Evolutionary conservation across 2,888 invertebrate genomes (phyloP), one percentile per base, ranked within the genome.

Genomic region (Incurvaria masculella): DNA sequence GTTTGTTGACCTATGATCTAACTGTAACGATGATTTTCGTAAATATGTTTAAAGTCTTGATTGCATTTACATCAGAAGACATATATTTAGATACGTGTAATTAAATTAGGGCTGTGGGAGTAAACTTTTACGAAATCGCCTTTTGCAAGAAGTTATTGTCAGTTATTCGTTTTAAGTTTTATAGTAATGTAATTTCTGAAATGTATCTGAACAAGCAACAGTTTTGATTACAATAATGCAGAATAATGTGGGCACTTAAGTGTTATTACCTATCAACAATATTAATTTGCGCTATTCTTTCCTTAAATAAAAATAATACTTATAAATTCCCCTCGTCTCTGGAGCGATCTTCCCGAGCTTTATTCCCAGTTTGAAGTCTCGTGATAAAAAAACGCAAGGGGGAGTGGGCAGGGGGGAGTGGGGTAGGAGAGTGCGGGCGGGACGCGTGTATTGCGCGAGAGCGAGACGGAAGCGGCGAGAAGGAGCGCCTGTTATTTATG

Each of bases 401-500:
- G 21, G 3, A n/a, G 8, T 8, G 33, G 14, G 40, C 40, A 14
- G 40, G 4, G 6, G 40, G 40, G 41, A 11, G 33, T 19, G 23
- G 27, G 23, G 27, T 11, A 11, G 10, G 10, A 4, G 39, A 40
- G 57, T 47, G 64, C 53, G 61, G 59, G 64, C 68, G 64, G 54
- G 65, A 68, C 68, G 72, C 63, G 64, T 61, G 68, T 66, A 62
- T 62, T 58, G 58, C 59, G 59, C 63, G 63, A 19, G 70, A 71
- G 59, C 64, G 66, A 65, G 72, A 72, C 57, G 62, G 68, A 65
- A 62, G 66, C 57, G 69, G 58, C 63, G 65, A 41, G 41, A 69
- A 72, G 73, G 68, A 72, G 65, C 62, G 61, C 45, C 58, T 33
- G 62, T 76, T 63, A 79, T 79, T 79, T 78, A 78, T 75, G 70